Percentiles rank a stretch among this genome's conserved stretches.
phyloP scores from a whole-genome alignment of 2,113 vertebrate genomes.

The Poeciliopsis retropinna region DNA sequence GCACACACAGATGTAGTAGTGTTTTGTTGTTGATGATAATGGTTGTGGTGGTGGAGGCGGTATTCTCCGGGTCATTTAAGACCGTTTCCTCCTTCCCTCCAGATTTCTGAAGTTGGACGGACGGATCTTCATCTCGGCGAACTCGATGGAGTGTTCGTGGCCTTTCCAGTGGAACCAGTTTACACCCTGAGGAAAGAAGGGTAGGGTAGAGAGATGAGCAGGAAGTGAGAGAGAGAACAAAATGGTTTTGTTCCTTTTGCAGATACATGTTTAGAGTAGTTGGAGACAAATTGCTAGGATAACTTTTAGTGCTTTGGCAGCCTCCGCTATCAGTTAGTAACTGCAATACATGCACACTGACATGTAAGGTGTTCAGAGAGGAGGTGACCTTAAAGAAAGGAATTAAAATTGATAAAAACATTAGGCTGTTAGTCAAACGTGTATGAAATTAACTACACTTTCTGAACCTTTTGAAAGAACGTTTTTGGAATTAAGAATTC shows the following conservation, averaged over 20 bases:
- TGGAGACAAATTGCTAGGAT: too few relatives aligned
- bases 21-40: conserved; percentile 33
- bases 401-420: too few relatives aligned
- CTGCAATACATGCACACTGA: too few relatives aligned
- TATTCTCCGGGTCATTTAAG: conserved; percentile 70
- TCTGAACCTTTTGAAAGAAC: too few relatives aligned
- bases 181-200: conserved; percentile 82
- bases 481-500: too few relatives aligned
- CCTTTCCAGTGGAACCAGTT: conserved; percentile 99
- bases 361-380: too few relatives aligned
- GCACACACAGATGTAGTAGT: conserved; percentile 41
- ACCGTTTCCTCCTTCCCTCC: conserved; percentile 93
- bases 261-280: not conserved
- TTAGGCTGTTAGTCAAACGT: too few relatives aligned
- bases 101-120: conserved; percentile 95
- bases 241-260: not conserved
- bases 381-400: too few relatives aligned
- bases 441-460: too few relatives aligned
- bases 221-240: not conserved
- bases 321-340: too few relatives aligned
- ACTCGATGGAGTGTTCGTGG: conserved; percentile 94
- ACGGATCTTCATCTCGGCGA: conserved; percentile 97
- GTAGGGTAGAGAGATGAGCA: not conserved
- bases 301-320: too few relatives aligned
- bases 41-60: conserved; percentile 4